These are phyloP conservation scores for Phenganax stokvisi DNA, from an alignment of 92 coral and sea anemone species.

Conservation along the genomic window DNA sequence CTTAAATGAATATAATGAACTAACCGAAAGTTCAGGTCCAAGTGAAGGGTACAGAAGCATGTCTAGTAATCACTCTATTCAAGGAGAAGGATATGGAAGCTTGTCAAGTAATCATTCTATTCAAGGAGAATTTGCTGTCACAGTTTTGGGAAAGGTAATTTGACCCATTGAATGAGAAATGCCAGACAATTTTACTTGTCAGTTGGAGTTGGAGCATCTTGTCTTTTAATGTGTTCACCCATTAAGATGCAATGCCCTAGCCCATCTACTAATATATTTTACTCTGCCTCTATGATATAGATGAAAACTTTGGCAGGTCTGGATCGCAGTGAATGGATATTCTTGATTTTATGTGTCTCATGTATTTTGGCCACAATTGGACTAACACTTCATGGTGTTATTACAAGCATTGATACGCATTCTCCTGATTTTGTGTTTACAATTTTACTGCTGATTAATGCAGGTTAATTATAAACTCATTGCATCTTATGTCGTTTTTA, in stretches of 20 bases:
- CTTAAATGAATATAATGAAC: too few species aligned
- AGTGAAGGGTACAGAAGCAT: too few species aligned
- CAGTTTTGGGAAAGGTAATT: constrained; percentile 21
- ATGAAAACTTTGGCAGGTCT: too few species aligned
- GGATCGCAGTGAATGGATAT: background rate
- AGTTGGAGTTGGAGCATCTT: background rate
- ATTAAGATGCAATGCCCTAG: background rate
- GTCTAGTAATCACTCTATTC: background rate
- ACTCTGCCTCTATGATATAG: background rate
- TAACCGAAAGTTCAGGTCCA: too few species aligned
- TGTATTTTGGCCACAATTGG: constrained; percentile 63
- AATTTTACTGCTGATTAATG: constrained; percentile 71
- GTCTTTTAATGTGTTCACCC: background rate
- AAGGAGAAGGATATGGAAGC: background rate
- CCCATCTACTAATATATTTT: background rate
- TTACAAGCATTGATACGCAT: constrained; percentile 32
- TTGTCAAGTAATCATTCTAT: background rate
- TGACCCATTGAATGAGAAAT: background rate
- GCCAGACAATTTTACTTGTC: background rate
- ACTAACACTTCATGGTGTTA: constrained; percentile 55
- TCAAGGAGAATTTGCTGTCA: constrained; percentile 17
- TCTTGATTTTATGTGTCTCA: constrained; percentile 28
- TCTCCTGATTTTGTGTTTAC: constrained; percentile 74
- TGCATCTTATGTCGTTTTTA: background rate
- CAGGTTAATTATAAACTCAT: constrained; percentile 47